Base-by-base conservation (phyloP, 2,797 vertebrate genomes). In the Falco biarmicus region DNA sequence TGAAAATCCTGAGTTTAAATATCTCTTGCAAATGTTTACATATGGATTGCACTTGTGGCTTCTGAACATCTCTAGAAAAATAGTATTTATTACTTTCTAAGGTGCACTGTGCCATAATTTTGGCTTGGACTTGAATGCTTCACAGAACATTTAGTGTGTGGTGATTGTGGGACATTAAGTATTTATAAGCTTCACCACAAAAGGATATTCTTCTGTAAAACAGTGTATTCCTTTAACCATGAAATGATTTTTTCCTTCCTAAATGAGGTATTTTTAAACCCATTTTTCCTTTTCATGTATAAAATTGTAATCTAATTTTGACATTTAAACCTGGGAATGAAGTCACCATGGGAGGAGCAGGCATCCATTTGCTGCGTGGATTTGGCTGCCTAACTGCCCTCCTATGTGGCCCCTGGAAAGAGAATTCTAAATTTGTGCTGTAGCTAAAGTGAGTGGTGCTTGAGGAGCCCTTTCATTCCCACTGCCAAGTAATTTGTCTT, bases 281-380 rank as follows among this genome's bases (percentile, higher is more conserved):
- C 31, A 34, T 88, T 93, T 96, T 97, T 90, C 91, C 51, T 81
- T 95, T 95, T 94, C 73, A 85, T 89, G 79, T 96, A 57, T 96
- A 96, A 96, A 96, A 91, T 61, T 32, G 21, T 96, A 97, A 96
- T 97, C 92, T 91, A 95, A 96, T 97, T 97, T 90, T 95, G 91
- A 90, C 92, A 95, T 97, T 93, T 95, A 87, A 96, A 93, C 92
- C 73, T 90, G 86, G 88, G 94, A 97, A 90, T 85, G 60, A 89
- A 95, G 94, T 95, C 3, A 0, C 77, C 77, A 41, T 87, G 83
- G 91, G 92, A 95, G 84, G 90, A 95, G 88, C 93, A 82, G 96
- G 75, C 87, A 96, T 89, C 87, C 65, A 57, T 93, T 95, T 95
- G 82, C 94, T 91, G 54, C 73, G 66, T 91, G 86, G 96, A 85